A percentile compares a stretch with the other conserved stretches of the same genome.
These are phyloP conservation scores for Trichomalopsis sarcophagae DNA, from an alignment of 1,140 invertebrate genomes.

Conservation along the genomic window DNA sequence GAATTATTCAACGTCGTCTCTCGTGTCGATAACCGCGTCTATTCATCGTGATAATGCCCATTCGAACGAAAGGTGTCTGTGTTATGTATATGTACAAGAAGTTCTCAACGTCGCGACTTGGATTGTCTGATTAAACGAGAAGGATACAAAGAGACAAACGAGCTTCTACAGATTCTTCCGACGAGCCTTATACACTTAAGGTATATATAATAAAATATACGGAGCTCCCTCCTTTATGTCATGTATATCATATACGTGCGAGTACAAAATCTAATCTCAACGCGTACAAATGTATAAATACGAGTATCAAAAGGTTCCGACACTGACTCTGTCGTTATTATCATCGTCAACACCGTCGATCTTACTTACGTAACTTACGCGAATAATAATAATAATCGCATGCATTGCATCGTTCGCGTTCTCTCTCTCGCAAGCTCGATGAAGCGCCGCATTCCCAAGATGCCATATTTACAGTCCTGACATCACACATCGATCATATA, in stretches of 20 bases:
- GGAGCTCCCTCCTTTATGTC: constrained; percentile 10
- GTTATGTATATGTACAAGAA: neutral
- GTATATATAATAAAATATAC: constrained; percentile 46
- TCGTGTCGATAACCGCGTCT: neutral
- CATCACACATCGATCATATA: constrained; percentile 1
- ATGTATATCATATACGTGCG: constrained; percentile 1
- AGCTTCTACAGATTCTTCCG: constrained; percentile 1
- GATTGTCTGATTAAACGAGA: neutral
- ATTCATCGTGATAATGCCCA: constrained; percentile 2
- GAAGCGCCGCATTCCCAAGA: constrained; percentile 27
- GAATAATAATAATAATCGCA: neutral
- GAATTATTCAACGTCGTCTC: neutral
- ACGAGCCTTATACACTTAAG: neutral
- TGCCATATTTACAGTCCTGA: constrained; percentile 30
- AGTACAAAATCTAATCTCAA: constrained; percentile 51
- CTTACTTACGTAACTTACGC: constrained; percentile 36
- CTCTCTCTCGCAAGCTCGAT: constrained; percentile 19
- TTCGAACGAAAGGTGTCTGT: constrained; percentile 12
- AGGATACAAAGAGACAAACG: constrained; percentile 16
- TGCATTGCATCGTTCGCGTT: constrained; percentile 8
- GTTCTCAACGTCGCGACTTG: neutral
- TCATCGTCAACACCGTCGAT: constrained; percentile 55
- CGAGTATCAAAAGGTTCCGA: constrained; percentile 61
- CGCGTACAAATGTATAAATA: constrained; percentile 71
- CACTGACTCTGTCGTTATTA: constrained; percentile 54